A percentile compares a stretch with the other conserved stretches of the same genome.
phyloP scores from a whole-genome alignment of 2,113 vertebrate genomes.

The Rhea americana region DNA sequence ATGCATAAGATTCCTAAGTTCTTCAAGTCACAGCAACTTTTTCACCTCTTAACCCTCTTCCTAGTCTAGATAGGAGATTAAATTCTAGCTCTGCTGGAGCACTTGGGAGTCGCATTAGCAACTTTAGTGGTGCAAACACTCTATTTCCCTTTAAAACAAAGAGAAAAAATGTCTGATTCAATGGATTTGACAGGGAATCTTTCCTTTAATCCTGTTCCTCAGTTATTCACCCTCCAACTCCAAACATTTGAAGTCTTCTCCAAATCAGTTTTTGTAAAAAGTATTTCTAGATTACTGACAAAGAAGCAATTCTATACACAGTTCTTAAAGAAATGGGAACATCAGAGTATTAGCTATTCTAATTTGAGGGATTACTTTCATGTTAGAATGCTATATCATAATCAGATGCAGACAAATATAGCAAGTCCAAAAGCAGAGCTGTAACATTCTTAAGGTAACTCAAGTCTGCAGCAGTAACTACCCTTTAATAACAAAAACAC shows the following conservation, averaged over 20 bases:
- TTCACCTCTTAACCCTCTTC: not conserved
- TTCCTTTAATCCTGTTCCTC: not conserved
- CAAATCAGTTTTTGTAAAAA: not conserved
- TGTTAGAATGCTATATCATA: not conserved
- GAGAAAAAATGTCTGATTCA: not conserved
- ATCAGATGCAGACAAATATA: not conserved
- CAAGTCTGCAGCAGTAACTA: not conserved
- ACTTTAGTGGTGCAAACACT: not conserved
- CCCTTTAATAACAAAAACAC: not conserved
- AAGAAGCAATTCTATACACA: not conserved
- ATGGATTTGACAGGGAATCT: not conserved
- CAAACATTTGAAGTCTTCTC: not conserved
- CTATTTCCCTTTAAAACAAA: not conserved
- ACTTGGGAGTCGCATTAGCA: not conserved
- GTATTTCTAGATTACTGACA: not conserved
- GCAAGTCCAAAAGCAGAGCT: not conserved
- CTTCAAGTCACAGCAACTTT: not conserved
- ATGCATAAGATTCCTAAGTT: not conserved
- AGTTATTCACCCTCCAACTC: not conserved
- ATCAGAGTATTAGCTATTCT: fast-evolving
- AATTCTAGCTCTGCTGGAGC: not conserved
- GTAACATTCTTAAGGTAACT: not conserved
- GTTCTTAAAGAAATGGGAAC: not conserved
- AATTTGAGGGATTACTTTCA: not conserved
- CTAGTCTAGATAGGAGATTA: not conserved